phyloP scores from a whole-genome alignment of 2,888 invertebrate species.

The Lacanobia oleracea region DNA sequence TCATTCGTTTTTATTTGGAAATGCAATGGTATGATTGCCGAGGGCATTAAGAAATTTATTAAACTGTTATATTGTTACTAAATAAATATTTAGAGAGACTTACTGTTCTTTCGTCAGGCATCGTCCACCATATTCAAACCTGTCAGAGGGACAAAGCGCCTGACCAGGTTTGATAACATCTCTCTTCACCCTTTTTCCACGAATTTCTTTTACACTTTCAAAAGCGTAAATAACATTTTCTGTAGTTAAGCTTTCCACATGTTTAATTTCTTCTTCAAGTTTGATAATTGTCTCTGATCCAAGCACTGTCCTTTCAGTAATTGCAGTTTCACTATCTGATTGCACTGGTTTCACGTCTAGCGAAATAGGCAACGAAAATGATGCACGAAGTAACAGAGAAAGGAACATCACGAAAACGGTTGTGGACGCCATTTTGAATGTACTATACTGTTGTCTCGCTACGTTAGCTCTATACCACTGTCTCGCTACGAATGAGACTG shows the following conservation, averaged over 20 bases:
- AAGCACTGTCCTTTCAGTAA: background rate
- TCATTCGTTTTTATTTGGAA: too few species aligned
- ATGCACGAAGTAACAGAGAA: background rate
- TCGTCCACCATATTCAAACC: rapidly evolving
- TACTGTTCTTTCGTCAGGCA: constrained; percentile 14
- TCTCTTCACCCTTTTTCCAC: constrained; percentile 9
- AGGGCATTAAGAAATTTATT: too few species aligned
- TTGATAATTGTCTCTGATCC: background rate
- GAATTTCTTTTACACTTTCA: background rate
- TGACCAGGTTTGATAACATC: rapidly evolving
- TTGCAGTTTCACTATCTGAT: constrained; percentile 1
- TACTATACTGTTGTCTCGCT: rapidly evolving
- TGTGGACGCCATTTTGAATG: constrained; percentile 2
- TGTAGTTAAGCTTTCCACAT: background rate
- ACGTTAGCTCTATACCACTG: rapidly evolving
- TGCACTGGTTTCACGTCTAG: background rate
- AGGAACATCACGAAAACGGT: background rate
- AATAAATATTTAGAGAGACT: background rate
- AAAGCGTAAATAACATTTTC: constrained; percentile 5
- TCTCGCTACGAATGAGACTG: background rate
- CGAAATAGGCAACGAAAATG: constrained; percentile 17
- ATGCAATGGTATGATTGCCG: too few species aligned
- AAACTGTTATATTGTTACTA: too few species aligned
- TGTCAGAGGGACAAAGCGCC: background rate
- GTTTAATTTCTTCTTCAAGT: background rate